These are phyloP conservation scores for Clarias batrachus DNA, from an alignment of 2,113 vertebrate genomes.

Conservation along the genomic window DNA sequence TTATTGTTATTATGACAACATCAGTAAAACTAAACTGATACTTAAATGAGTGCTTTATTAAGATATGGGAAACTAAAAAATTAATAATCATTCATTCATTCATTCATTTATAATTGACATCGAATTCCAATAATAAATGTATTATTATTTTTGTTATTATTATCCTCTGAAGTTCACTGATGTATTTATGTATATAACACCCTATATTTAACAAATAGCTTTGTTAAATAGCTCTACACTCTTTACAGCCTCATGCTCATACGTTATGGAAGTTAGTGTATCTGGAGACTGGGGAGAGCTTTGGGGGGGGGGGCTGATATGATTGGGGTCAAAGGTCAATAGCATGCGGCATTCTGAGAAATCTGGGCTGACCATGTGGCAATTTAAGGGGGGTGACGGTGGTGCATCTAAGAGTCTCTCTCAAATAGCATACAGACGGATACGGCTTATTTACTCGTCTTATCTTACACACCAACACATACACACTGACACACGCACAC, in stretches of 20 bases:
- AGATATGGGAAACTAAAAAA: too few relatives aligned
- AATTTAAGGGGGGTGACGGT: not conserved
- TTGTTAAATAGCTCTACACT: not conserved
- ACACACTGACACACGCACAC: slow-evolving; percentile 15
- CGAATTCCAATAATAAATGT: too few relatives aligned
- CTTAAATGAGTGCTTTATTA: too few relatives aligned
- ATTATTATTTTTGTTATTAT: not conserved
- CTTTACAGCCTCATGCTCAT: not conserved
- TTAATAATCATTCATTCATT: too few relatives aligned
- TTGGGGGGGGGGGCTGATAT: not conserved
- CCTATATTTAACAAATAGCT: not conserved
- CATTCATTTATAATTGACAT: too few relatives aligned
- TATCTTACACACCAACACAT: not conserved
- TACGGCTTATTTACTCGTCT: slow-evolving; percentile 48
- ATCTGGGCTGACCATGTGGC: not conserved
- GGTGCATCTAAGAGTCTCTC: not conserved
- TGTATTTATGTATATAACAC: not conserved
- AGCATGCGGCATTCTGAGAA: not conserved
- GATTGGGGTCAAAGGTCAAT: slow-evolving; percentile 10
- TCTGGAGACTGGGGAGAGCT: not conserved
- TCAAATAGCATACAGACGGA: slow-evolving; percentile 53
- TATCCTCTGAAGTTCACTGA: not conserved
- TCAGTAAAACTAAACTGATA: too few relatives aligned
- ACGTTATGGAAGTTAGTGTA: not conserved
- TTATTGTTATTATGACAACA: not conserved